Evolutionary conservation across 2,113 vertebrate genomes (phyloP), one percentile per base, ranked within the genome.

Genomic region (Syrmaticus mikado): DNA sequence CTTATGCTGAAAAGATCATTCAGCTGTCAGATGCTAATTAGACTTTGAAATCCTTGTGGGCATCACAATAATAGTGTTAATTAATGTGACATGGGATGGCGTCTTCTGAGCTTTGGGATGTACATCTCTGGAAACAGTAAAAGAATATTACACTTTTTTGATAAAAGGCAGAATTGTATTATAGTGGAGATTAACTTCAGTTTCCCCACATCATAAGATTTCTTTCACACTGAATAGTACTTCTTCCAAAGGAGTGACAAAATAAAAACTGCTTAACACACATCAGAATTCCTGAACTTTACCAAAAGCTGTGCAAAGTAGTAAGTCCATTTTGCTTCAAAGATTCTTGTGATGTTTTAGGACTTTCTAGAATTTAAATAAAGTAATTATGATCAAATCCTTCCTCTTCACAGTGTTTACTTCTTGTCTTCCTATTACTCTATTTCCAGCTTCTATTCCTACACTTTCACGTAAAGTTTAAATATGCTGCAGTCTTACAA

Each of bases 311-410:
- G 2, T 28, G 20, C 14, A 53, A 92, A 58, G 30, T 24, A 61
- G 17, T 12, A 65, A 34, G 28, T 58, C 62, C 57, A 21, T 53
- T 71, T 50, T 40, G 10, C 60, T 80, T 92, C 57, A 58, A 30
- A 75, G 27, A 50, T 4, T 76, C 50, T 45, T 53, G 18, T 40
- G 50, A 70, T 36, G 28, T 60, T 90, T 93, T 22, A 71, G 46
- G 50, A 30, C 61, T 50, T 86, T 71, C 61, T 36, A 52, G 18
- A 46, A 10, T 25, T 40, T 45, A 45, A 75, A 27, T 20, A 75
- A 84, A 60, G 80, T 71, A 77, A 90, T 62, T 28, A 85, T 50
- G 79, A 77, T 62, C 21, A 83, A 92, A 78, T 58, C 27, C 21
- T 86, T 57, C 50, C 46, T 10, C 43, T 43, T 74, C 52, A 13